Evolutionary conservation across 1,140 invertebrate genomes (phyloP).

Genomic region (Stenopsyche tienmushanensis): DNA sequence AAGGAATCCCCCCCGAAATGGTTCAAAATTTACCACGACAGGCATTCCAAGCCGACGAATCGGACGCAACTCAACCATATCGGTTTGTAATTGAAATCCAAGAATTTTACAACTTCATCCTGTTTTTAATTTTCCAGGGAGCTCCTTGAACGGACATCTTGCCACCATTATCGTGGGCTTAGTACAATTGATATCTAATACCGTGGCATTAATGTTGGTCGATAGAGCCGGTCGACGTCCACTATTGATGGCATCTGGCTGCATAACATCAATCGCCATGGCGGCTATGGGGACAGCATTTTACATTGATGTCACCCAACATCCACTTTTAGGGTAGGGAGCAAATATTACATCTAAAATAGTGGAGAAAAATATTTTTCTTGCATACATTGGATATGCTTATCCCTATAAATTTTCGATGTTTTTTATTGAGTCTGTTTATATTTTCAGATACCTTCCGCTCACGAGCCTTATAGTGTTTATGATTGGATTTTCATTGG

Average conservation of each 20-base stretch:
- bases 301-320: conserved; percentile 58
- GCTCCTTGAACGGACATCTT: conserved; percentile 56
- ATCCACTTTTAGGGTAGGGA: conserved; percentile 52
- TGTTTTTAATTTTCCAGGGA: too few relatives aligned
- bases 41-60: too few relatives aligned
- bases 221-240: conserved; percentile 67
- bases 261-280: conserved; percentile 65
- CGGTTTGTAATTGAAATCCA: background rate
- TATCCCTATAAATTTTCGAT: background rate
- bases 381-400: too few relatives aligned
- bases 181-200: conserved; percentile 70
- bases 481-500: conserved; percentile 74
- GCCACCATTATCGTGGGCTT: conserved; percentile 72
- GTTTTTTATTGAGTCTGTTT: too few relatives aligned
- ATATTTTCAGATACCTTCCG: conserved; percentile 66
- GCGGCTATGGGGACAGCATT: conserved; percentile 65
- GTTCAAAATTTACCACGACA: too few relatives aligned
- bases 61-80: background rate
- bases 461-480: conserved; percentile 72
- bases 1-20: too few relatives aligned
- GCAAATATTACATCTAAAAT: too few relatives aligned
- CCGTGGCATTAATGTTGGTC: conserved; percentile 65
- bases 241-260: conserved; percentile 67
- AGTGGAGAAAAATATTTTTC: conserved; percentile 21
- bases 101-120: too few relatives aligned